Evolutionary conservation across 2,113 vertebrate genomes (phyloP), one percentile per base, ranked within the genome.

Genomic region (Uria aalge): DNA sequence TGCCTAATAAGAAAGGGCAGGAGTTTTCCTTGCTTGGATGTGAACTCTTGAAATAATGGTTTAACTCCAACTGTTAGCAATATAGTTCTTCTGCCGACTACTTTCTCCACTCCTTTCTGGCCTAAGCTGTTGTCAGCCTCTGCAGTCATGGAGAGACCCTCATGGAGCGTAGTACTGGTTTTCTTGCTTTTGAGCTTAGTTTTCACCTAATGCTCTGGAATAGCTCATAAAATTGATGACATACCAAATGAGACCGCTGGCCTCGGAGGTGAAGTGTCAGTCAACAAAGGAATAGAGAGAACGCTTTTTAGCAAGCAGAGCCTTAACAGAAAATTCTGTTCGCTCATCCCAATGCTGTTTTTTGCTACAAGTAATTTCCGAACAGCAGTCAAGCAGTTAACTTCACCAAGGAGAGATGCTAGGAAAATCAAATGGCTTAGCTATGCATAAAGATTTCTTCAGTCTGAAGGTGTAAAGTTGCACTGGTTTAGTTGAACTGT

Each of bases 351-450:
- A 59, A 0, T n/a, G 29, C 40, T 77, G 9, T 24, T 60, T 93
- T 79, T 50, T 79, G 41, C 41, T 76, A 30, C 15, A 63, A 73
- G 32, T 69, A 22, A 68, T 76, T 85, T 57, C 34, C 2, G 2
- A 79, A 47, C 45, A 68, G 41, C 38, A 59, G 20, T n/a, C 41
- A 48, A 64, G 36, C 41, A 30, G 40, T 75, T 52, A 36, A 40
- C 62, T 85, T 82, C 21, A 23, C 60, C 34, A 36, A 21, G 82
- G 53, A 85, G 48, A 23, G 30, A 22, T 1, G 15, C 34, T 43
- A 0, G 0, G 36, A 47, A 59, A 85, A 60, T 30, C 29, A 50
- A 47, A 15, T 2, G 0, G 56, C 15, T 75, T 67, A 5, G 1
- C n/a, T 48, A 1, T 21, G 12, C 43, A 10, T 29, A 17, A 72